Base-by-base conservation (phyloP, 2,888 invertebrate species). In the Habroteleia sp. region DNA sequence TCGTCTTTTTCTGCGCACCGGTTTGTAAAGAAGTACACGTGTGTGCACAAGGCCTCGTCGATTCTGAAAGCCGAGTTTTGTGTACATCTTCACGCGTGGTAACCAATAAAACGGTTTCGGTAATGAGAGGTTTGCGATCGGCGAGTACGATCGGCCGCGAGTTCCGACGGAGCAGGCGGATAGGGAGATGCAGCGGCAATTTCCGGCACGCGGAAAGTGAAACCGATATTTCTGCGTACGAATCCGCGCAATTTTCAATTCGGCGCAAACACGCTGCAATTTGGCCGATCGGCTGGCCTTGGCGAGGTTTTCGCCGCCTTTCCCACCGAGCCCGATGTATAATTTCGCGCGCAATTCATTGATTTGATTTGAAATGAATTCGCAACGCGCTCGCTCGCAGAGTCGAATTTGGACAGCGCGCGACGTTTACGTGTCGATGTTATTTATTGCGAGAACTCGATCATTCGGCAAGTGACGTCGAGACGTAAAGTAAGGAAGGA, bases 51-150 rank as follows among this genome's bases (percentile, higher is more conserved):
- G 20, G 13, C 20, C 10, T 29, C n/a, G 1, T 2, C 20, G 37
- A 27, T 27, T 44, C 44, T 60, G 42, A 39, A 60, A 71, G 58
- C 27, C 62, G 25, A 60, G 42, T 71, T 66, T 74, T 80, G 75
- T 76, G 77, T 77, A 79, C 77, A 78, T 79, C 80, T 82, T 83
- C 82, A 79, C 83, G 80, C 83, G 81, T 80, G 76, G 77, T 80
- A 79, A 80, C 83, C 83, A 80, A 83, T 83, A 80, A 81, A 81
- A 80, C 79, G 80, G 80, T 83, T 83, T 83, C 79, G 83, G 79
- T 83, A 83, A 83, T 77, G 37, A 68, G 63, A 48, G 74, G 77
- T 74, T 74, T 72, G 74, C 63, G 54, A 54, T 60, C 54, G 35
- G 46, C 62, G 48, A 46, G 35, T 69, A 35, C 44, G 39, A 42